phyloP scores from a whole-genome alignment of 1,140 invertebrate genomes.

The Neotoxoptera formosana region DNA sequence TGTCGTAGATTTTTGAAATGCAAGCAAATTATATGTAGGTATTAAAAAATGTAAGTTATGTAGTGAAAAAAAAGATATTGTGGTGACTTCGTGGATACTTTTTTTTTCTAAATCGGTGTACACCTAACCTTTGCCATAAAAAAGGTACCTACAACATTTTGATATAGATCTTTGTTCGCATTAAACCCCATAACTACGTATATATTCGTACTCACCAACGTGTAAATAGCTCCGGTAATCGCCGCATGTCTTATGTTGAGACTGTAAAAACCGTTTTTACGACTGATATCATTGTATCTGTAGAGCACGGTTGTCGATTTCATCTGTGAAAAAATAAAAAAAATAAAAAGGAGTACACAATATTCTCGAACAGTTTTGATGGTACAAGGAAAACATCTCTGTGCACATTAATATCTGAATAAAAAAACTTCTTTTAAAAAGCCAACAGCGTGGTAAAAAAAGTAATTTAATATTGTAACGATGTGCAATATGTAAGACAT shows the following conservation, averaged over 20 bases:
- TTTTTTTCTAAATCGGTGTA: neutral
- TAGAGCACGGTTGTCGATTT: slow-evolving; percentile 65
- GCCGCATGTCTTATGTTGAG: slow-evolving; percentile 73
- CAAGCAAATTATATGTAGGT: neutral
- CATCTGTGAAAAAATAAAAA: slow-evolving; percentile 37
- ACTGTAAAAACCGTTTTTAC: slow-evolving; percentile 67
- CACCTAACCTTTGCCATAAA: neutral
- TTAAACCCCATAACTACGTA: neutral
- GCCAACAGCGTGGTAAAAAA: neutral
- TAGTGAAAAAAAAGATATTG: neutral
- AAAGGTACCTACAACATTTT: neutral
- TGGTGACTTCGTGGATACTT: neutral
- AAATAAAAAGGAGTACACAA: neutral
- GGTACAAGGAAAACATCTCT: neutral
- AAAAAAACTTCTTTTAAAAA: neutral
- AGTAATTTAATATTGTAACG: neutral
- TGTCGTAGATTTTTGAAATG: neutral
- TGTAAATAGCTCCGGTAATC: slow-evolving; percentile 72
- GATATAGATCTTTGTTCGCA: neutral
- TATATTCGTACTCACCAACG: slow-evolving; percentile 67
- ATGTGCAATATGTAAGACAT: neutral
- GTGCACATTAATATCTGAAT: neutral
- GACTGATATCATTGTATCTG: slow-evolving; percentile 64
- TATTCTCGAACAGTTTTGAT: neutral
- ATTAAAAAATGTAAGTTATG: neutral